Conservation (phyloP, 1,140 invertebrate species). For the Zaprionus kolodkinae region DNA sequence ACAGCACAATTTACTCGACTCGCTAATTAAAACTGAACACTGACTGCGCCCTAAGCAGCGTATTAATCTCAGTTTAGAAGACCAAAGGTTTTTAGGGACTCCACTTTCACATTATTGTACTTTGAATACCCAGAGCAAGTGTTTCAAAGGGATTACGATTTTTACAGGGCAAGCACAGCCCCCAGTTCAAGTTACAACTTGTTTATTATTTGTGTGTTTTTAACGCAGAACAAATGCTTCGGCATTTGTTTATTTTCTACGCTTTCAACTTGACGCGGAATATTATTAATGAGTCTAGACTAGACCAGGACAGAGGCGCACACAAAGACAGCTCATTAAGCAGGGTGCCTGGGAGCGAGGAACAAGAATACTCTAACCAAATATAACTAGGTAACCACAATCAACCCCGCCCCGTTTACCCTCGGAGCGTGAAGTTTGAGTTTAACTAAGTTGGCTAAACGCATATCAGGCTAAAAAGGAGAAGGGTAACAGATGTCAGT, state of each 20-base stretch:
- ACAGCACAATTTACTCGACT: constrained; percentile 66
- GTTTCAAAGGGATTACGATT: not conserved
- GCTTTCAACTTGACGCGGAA: constrained; percentile 71
- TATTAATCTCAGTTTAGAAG: constrained; percentile 76
- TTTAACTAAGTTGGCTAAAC: not conserved
- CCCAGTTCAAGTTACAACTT: not conserved
- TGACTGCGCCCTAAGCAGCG: constrained; percentile 66
- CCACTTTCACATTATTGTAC: too few species aligned
- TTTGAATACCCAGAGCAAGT: not conserved
- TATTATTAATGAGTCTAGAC: constrained; percentile 80
- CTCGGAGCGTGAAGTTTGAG: not conserved
- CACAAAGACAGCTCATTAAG: constrained; percentile 35
- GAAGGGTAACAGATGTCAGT: not conserved
- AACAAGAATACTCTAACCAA: constrained; percentile 10
- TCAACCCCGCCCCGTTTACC: too few species aligned
- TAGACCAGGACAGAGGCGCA: constrained; percentile 31
- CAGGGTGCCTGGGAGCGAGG: not conserved
- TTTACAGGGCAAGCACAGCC: not conserved
- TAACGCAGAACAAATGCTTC: constrained; percentile 58
- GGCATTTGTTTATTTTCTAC: constrained; percentile 62
- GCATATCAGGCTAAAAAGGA: not conserved
- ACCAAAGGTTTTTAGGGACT: too few species aligned
- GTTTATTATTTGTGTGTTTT: constrained; percentile 20
- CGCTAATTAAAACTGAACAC: constrained; percentile 55
- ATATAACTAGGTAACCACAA: not conserved